Evolutionary conservation across 2,888 invertebrate species (phyloP).

Genomic region (Watsonalla binaria): DNA sequence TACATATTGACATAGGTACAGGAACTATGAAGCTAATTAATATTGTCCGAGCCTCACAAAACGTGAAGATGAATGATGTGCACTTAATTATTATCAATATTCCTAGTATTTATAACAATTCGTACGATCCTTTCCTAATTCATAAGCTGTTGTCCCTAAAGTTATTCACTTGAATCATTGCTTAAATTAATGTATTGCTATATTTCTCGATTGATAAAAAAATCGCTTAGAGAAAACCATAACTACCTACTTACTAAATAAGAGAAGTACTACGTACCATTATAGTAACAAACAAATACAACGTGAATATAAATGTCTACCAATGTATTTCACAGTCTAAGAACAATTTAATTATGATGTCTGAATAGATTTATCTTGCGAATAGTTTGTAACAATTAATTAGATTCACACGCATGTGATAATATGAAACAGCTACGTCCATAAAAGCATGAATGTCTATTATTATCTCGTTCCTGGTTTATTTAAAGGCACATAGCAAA

Average conservation of each 20-base stretch:
- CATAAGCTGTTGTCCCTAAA: slow-evolving; percentile 5
- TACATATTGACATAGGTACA: too few species aligned
- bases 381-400: not conserved
- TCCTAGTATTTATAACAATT: not conserved
- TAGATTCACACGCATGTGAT: not conserved
- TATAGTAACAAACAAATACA: not conserved
- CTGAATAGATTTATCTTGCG: not conserved
- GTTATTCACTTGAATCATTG: not conserved
- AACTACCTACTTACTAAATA: not conserved
- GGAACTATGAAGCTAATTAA: too few species aligned
- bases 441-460: not conserved
- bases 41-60: too few species aligned
- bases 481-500: too few species aligned
- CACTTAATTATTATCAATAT: slow-evolving; percentile 1
- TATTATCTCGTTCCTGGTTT: too few species aligned
- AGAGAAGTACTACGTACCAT: not conserved
- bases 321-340: not conserved
- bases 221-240: not conserved
- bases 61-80: not conserved
- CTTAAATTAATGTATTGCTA: not conserved
- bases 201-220: not conserved
- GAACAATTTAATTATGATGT: not conserved
- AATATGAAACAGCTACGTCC: not conserved
- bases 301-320: not conserved
- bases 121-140: not conserved